A percentile compares a stretch with the other conserved stretches of the same genome.
phyloP scores from a whole-genome alignment of 2,113 vertebrate species.

The Siphamia tubifer region DNA sequence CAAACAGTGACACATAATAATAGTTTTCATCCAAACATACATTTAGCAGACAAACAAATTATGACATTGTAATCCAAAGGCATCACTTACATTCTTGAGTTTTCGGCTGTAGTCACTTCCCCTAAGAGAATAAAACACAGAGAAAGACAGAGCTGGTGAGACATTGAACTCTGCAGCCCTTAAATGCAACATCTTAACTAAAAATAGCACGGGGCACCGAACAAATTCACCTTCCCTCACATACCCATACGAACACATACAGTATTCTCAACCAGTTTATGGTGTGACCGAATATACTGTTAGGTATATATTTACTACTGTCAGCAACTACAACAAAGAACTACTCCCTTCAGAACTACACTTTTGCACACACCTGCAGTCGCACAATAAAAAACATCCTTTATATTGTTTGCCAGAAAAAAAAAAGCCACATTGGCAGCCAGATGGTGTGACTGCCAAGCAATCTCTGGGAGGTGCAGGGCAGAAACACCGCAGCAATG shows the following conservation, averaged over 20 bases:
- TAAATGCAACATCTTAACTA: neutral
- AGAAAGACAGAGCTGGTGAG: slow-evolving; percentile 14
- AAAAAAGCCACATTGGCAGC: neutral
- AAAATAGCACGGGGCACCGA: slow-evolving; percentile 10
- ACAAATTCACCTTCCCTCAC: neutral
- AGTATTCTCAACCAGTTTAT: neutral
- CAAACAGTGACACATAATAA: slow-evolving; percentile 33
- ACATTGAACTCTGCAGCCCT: neutral
- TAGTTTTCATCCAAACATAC: slow-evolving; percentile 23
- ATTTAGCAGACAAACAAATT: slow-evolving; percentile 45
- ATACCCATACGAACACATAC: neutral
- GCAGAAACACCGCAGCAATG: slow-evolving; percentile 15
- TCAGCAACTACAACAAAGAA: neutral
- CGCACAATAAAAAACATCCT: neutral
- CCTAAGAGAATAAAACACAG: slow-evolving; percentile 71
- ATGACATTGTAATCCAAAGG: slow-evolving; percentile 26
- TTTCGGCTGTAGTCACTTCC: slow-evolving; percentile 87
- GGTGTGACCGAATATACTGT: too few relatives aligned
- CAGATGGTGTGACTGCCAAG: neutral
- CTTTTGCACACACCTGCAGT: neutral
- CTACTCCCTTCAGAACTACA: neutral
- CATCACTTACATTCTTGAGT: slow-evolving; percentile 94
- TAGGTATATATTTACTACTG: neutral
- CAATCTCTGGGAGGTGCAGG: slow-evolving; percentile 17
- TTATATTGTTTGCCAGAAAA: neutral